These are phyloP conservation scores for Euspilapteryx auroguttella DNA, from an alignment of 2,888 invertebrate species.

Conservation along the genomic window DNA sequence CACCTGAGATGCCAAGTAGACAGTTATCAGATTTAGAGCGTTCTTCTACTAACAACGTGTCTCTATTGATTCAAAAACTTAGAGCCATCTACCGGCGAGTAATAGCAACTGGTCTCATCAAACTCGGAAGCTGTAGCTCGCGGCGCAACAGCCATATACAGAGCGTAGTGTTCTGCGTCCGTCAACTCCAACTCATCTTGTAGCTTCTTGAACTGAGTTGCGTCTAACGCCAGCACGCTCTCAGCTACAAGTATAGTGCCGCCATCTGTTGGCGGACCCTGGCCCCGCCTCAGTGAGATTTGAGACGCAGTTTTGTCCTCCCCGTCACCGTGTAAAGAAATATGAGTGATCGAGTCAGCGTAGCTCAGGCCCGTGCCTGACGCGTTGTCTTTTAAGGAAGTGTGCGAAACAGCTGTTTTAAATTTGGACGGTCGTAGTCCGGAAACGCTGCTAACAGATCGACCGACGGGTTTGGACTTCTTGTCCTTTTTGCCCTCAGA, in stretches of 20 bases:
- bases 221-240: slow-evolving; percentile 47
- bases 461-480: slow-evolving; percentile 47
- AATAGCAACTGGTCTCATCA: slow-evolving; percentile 85
- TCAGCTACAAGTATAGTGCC: slow-evolving; percentile 64
- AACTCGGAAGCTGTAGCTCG: slow-evolving; percentile 86
- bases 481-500: slow-evolving; percentile 28
- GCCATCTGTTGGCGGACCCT: slow-evolving; percentile 51
- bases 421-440: slow-evolving; percentile 57
- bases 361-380: slow-evolving; percentile 40
- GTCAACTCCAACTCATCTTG: slow-evolving; percentile 71
- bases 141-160: slow-evolving; percentile 85
- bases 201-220: slow-evolving; percentile 31
- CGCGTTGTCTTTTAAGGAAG: slow-evolving; percentile 41
- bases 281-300: slow-evolving; percentile 24
- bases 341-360: slow-evolving; percentile 66
- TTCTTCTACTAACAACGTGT: slow-evolving; percentile 3
- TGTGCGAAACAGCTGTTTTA: slow-evolving; percentile 36
- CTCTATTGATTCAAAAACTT: slow-evolving; percentile 64
- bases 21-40: neutral
- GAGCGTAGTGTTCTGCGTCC: slow-evolving; percentile 85
- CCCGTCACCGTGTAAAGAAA: slow-evolving; percentile 66
- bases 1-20: too few relatives aligned
- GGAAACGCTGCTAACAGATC: slow-evolving; percentile 65
- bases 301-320: slow-evolving; percentile 34
- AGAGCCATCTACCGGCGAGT: slow-evolving; percentile 80